phyloP scores from a whole-genome alignment of 2,888 invertebrate genomes.

The Eupithecia insigniata region DNA sequence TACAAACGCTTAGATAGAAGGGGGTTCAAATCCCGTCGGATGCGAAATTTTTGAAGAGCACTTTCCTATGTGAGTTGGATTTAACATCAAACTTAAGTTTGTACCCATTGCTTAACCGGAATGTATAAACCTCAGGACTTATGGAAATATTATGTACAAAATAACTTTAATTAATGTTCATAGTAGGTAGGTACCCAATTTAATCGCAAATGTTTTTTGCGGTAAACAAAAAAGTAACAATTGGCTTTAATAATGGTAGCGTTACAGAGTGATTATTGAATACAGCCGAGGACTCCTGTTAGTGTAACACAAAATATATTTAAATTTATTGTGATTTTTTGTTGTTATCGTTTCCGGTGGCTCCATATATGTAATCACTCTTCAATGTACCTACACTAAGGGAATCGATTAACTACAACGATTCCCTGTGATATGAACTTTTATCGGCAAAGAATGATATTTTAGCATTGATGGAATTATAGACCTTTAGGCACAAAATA shows the following conservation, averaged over 20 bases:
- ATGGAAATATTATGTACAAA: not conserved
- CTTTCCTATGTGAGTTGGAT: not conserved
- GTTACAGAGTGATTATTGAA: not conserved
- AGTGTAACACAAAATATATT: not conserved
- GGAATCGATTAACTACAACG: no score
- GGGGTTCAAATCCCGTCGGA: not conserved
- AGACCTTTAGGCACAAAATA: no score
- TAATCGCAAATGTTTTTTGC: not conserved
- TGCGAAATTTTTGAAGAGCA: not conserved
- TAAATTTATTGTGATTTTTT: no score
- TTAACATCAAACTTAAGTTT: not conserved
- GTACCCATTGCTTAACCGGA: not conserved
- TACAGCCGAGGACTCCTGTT: not conserved
- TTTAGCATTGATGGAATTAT: no score
- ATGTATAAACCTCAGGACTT: not conserved
- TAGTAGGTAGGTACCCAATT: not conserved
- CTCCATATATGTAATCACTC: not conserved
- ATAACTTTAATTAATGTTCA: not conserved
- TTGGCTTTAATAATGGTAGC: not conserved
- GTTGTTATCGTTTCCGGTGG: no score
- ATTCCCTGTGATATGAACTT: no score
- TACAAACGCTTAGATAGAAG: not conserved
- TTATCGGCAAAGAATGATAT: no score
- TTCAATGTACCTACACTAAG: no score
- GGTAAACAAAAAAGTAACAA: not conserved